Base-by-base conservation (phyloP, 1,140 invertebrate genomes). In the Pantala flavescens region DNA sequence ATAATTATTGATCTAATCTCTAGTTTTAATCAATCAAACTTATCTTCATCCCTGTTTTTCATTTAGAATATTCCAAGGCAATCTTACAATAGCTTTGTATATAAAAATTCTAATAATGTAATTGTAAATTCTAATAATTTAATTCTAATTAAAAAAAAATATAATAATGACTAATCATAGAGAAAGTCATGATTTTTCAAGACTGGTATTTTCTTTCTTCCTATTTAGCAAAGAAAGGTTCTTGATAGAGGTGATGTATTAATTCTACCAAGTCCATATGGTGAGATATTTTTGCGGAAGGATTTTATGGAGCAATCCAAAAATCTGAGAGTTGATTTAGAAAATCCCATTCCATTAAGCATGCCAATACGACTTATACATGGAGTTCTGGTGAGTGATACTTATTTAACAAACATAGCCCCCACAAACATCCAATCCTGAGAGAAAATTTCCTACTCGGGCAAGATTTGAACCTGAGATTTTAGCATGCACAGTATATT, bases 221-320 rank as follows among this genome's bases (percentile, higher is more conserved):
- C 49, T 7, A 3, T 63, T 63, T 42, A 72, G 71, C 71, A 72
- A 24, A 72, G 28, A 23, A 23, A n/a, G 28, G 23, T 72, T 72
- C 23, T 72, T 14, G 71, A 72, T 23, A 72, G 28, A 16, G 71
- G 71, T 24, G 71, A 72, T 16, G 10, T 23, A 1, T 23, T 72
- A 5, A 23, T 72, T 3, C 23, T 72, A 19, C 14, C 14, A 19
- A 24, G 28, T 24, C 23, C 23, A 2, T 72, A 72, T 72, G 71
- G 71, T 19, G 28, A 72, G 16, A 72, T 72, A 72, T 72, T 72
- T 72, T 23, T 72, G 5, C 23, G 71, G 23, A 72, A 72, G 23
- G 71, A 42, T 14, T 72, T 72, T 23, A 23, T 19, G 28, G 71
- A 72, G 10, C 2, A 72, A 19, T 24, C 23, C 23, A n/a, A 19